Evolutionary conservation across 2,888 invertebrate genomes (phyloP), one percentile per base, ranked within the genome.

Genomic region (Brachypterus glaber): DNA sequence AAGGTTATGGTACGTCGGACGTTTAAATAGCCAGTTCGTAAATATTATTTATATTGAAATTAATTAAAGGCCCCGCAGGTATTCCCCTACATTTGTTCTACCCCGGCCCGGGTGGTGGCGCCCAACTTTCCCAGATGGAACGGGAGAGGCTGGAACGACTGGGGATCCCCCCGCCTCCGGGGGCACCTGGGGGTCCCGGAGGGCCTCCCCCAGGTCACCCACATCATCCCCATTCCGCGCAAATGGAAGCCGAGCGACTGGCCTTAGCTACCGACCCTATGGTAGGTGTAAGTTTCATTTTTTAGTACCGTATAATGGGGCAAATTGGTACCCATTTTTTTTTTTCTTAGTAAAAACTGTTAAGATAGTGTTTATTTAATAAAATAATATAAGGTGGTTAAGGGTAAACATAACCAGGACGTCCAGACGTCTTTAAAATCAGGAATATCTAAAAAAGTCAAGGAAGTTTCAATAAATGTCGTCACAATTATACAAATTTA

Each of bases 251-350:
- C 53, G 80, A 85, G 66, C 71, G 88, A 51, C 68, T 86, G 49
- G 86, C 87, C 44, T 71, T 87, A 55, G 87, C 90, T 44, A 84
- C 87, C 49, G 91, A 92, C 69, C 91, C 91, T 46, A 87, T 92
- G 84, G 84, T 82, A 67, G 64, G 65, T 51, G 17, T 35, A 11
- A 31, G 16, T 11, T 11, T 21, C 9, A 24, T 17, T 31, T 8
- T 4, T 4, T 12, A 16, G 2, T n/a, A n/a, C 13, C 3, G 7
- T 14, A 11, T 29, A 34, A 16, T 35, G 11, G 11, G 5, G 12
- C 2, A 9, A 24, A 38, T 34, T 41, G 30, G 26, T 37, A 39
- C 12, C 26, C 32, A 16, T 37, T 35, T 30, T 29, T 43, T 47
- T 45, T 48, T 46, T 36, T 37, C 39, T 25, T 46, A 44, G 46